These are phyloP conservation scores for Merluccius polli DNA, from an alignment of 2,797 vertebrate species.

Conservation along the genomic window DNA sequence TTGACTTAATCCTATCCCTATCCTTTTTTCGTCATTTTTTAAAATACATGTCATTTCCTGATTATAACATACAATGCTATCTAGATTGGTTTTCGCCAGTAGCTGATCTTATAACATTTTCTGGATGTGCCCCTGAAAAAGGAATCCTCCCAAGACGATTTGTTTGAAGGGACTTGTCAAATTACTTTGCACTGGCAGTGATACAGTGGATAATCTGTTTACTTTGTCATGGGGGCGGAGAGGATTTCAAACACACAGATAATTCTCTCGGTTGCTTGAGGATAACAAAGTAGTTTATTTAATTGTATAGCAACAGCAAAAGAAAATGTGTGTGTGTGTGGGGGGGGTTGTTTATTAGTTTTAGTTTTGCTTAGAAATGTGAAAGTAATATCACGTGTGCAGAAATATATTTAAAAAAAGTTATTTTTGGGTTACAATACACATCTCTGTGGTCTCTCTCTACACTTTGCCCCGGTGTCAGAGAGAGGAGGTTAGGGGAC, in stretches of 20 bases:
- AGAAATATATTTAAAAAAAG: neutral
- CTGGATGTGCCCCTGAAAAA: neutral
- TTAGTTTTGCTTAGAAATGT: neutral
- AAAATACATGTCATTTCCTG: neutral
- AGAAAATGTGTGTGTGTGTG: neutral
- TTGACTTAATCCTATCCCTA: neutral
- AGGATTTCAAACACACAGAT: conserved; percentile 22
- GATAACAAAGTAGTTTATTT: conserved; percentile 1
- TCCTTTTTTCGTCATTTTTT: neutral
- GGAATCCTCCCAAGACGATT: conserved; percentile 19
- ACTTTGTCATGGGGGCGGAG: conserved; percentile 8
- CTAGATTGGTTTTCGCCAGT: neutral
- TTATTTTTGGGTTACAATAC: neutral
- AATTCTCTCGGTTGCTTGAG: conserved; percentile 15
- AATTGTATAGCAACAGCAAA: neutral
- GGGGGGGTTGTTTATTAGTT: neutral
- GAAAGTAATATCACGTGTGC: neutral
- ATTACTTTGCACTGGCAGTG: conserved; percentile 15
- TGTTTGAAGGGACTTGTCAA: conserved; percentile 11
- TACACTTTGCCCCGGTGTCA: neutral
- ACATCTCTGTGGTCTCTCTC: neutral
- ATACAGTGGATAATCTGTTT: conserved; percentile 18
- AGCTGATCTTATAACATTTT: neutral
- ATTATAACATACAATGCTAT: neutral
- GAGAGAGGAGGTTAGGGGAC: neutral